Conservation (phyloP, 2,113 vertebrate species). For the Pheucticus melanocephalus region DNA sequence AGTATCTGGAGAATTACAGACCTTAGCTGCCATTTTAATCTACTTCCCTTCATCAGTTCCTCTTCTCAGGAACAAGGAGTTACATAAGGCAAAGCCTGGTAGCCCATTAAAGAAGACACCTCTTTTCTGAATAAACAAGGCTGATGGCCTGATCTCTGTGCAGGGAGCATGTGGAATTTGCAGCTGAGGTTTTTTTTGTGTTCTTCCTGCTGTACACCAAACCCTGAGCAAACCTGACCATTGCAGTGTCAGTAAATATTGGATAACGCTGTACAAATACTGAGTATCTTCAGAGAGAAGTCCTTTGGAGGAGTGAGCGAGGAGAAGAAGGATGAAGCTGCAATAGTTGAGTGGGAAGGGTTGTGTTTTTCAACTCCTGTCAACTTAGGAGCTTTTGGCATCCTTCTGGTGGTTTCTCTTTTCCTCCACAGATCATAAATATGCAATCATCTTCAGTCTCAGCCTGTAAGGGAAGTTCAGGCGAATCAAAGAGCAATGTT, state of each 20-base stretch:
- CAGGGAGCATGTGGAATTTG: neutral
- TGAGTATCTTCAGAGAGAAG: neutral
- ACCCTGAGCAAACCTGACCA: neutral
- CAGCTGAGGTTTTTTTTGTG: neutral
- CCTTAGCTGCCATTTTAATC: neutral
- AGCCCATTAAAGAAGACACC: neutral
- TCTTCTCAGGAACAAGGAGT: neutral
- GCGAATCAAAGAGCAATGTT: neutral
- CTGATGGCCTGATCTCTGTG: neutral
- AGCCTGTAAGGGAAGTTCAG: neutral
- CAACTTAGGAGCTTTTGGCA: neutral
- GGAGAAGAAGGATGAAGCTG: neutral
- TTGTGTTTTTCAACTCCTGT: neutral
- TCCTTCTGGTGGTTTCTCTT: neutral
- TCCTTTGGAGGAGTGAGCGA: neutral
- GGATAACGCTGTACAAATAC: neutral
- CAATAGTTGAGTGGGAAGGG: neutral
- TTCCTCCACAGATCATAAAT: neutral
- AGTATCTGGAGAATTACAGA: neutral
- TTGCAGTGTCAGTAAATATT: neutral
- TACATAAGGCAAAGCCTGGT: neutral
- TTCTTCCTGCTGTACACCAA: neutral
- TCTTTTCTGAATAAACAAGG: neutral
- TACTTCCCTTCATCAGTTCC: neutral
- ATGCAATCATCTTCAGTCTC: neutral